Evolutionary conservation across 1,140 invertebrate species (phyloP).

Genomic region (Caenorhabditis tropicalis): DNA sequence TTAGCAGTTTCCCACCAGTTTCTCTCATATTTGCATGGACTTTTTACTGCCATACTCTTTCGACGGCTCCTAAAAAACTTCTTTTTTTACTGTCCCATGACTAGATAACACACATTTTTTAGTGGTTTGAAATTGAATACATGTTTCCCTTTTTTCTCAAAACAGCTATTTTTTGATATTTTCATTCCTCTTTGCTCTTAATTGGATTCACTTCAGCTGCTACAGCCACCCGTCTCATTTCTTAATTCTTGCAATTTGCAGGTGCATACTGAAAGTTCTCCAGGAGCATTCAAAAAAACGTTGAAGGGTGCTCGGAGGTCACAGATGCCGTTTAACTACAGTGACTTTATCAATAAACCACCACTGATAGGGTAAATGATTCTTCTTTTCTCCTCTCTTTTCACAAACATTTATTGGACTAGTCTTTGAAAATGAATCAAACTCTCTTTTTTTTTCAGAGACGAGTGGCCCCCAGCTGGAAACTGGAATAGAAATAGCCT

Average conservation of each 20-base stretch:
- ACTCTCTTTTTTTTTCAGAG: not conserved
- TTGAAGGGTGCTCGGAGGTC: not conserved
- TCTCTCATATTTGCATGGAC: slow-evolving; percentile 10
- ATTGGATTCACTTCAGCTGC: not conserved
- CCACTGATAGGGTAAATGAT: slow-evolving; percentile 4
- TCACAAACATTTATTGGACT: not conserved
- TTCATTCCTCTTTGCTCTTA: not conserved
- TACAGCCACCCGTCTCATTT: not conserved
- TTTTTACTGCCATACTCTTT: not conserved
- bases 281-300: not conserved
- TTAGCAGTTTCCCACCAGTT: not conserved
- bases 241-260: not conserved
- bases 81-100: not conserved
- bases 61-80: not conserved
- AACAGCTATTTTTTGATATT: not conserved
- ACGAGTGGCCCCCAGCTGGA: not conserved
- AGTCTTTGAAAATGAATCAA: too few species aligned
- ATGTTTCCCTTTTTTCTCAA: not conserved
- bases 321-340: not conserved
- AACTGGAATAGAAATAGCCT: slow-evolving; percentile 6
- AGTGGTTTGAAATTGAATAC: not conserved
- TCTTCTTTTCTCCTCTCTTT: not conserved
- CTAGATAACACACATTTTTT: slow-evolving; percentile 12
- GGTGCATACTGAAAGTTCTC: slow-evolving; percentile 21
- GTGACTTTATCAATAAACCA: not conserved